A percentile compares a stretch with the other conserved stretches of the same genome.
Conservation (phyloP, 1,140 invertebrate species). For the Elymnias hypermnestra region DNA sequence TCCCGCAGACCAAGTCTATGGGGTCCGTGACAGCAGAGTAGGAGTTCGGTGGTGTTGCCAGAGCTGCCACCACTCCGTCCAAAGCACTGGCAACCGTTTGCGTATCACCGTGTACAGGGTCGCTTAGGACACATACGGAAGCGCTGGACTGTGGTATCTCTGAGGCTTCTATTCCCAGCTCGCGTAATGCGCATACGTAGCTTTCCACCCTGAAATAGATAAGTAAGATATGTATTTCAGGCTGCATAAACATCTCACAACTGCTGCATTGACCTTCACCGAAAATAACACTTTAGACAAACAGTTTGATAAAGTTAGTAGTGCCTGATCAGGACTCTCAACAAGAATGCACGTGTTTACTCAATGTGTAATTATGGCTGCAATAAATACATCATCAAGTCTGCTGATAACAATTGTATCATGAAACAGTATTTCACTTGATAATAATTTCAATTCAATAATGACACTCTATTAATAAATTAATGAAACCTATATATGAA, state of each 20-base stretch:
- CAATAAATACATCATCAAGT: too few relatives aligned
- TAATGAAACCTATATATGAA: too few relatives aligned
- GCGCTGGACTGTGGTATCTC: slow-evolving; percentile 50
- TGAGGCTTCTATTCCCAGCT: slow-evolving; percentile 63
- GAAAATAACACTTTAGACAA: too few relatives aligned
- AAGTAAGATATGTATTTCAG: neutral
- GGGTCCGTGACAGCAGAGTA: slow-evolving; percentile 85
- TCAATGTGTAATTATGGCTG: too few relatives aligned
- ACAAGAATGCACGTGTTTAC: too few relatives aligned
- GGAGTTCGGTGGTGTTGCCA: slow-evolving; percentile 85
- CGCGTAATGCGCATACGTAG: slow-evolving; percentile 77
- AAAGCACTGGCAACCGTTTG: slow-evolving; percentile 74
- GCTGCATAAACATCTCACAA: neutral
- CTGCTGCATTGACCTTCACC: too few relatives aligned
- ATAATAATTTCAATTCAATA: too few relatives aligned
- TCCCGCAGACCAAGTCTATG: slow-evolving; percentile 83
- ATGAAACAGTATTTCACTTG: too few relatives aligned
- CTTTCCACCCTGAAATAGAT: slow-evolving; percentile 50
- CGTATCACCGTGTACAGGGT: slow-evolving; percentile 78
- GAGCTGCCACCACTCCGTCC: slow-evolving; percentile 82
- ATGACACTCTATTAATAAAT: too few relatives aligned
- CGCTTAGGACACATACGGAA: slow-evolving; percentile 78
- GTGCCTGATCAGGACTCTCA: too few relatives aligned
- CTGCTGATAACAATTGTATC: too few relatives aligned
- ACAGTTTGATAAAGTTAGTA: too few relatives aligned